Conservation (phyloP, 2,113 vertebrate species). For the Ariopsis seemanni region DNA sequence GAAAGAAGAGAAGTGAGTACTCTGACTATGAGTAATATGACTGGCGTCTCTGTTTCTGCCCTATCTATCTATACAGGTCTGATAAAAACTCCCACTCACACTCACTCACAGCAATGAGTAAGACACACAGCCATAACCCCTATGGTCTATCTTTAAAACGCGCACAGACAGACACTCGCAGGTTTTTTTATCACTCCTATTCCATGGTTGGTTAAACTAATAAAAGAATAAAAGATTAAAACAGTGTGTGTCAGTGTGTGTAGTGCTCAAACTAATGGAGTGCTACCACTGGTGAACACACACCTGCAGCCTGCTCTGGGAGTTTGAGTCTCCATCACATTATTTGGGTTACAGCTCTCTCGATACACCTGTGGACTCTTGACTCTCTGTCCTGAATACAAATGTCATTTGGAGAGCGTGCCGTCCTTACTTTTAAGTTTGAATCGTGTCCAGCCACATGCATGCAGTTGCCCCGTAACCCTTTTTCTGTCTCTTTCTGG, state of each 20-base stretch:
- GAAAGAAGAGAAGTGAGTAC: constrained; percentile 28
- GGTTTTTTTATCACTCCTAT: not conserved
- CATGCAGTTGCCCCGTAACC: not conserved
- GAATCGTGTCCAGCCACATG: not conserved
- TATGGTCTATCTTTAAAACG: constrained; percentile 22
- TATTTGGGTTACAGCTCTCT: constrained; percentile 20
- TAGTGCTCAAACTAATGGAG: not conserved
- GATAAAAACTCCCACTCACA: constrained; percentile 40
- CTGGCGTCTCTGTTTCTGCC: constrained; percentile 40
- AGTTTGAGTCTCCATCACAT: constrained; percentile 8
- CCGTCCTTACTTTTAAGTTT: constrained; percentile 18
- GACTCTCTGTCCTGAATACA: constrained; percentile 7
- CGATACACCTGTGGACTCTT: constrained; percentile 38
- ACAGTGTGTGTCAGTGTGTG: not conserved
- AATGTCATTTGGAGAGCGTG: not conserved
- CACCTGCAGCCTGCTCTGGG: constrained; percentile 24
- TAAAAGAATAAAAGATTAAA: constrained; percentile 3
- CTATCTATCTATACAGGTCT: constrained; percentile 38
- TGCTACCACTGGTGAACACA: not conserved
- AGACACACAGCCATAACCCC: constrained; percentile 7
- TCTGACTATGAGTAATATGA: constrained; percentile 40
- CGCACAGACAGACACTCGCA: constrained; percentile 5
- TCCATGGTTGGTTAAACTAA: not conserved
- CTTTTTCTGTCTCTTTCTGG: not conserved
- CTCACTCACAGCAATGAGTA: constrained; percentile 22